Base-by-base conservation (phyloP, 2,888 invertebrate genomes). In the Ctena decussata region DNA sequence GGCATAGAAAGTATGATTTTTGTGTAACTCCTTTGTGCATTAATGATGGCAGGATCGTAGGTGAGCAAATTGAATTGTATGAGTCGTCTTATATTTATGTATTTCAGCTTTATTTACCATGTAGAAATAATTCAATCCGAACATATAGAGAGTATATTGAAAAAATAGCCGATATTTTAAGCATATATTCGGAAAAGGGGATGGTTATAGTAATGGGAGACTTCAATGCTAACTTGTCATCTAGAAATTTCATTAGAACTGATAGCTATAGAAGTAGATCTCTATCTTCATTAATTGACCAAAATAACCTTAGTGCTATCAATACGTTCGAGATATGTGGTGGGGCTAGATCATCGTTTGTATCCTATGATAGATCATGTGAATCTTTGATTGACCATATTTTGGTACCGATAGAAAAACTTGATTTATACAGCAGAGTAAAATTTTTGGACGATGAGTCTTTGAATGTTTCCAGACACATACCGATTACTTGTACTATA, bases 51-150 rank as follows among this genome's bases (percentile, higher is more conserved):
- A n/a, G 72, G 24, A 41, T 72, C 1, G 37, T 72, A n/a, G 72
- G 72, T 41, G 30, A 41, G 21, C 72, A 72, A 24, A 39, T 72
- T 15, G 1, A 72, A 44, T 37, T 72, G 12, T n/a, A 18, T 11
- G 41, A 39, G 8, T 24, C 8, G 5, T 12, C 21, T 24, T 72
- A 72, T 72, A 24, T 72, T 15, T 72, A 41, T 44, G 30, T 71
- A 35, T 72, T 72, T 21, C 72, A 72, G n/a, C 21, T 72, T n/a
- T 72, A 72, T 72, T 27, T 72, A 12, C 72, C 72, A 72, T 72
- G 44, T 41, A 72, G 39, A 35, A 72, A 72, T 72, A n/a, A 72
- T 41, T n/a, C 72, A 3, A 24, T 41, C 24, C 21, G 3, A n/a
- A 11, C 1, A 0, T 72, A 41, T 41, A 15, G 24, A 21, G 44